A percentile compares a stretch with the other conserved stretches of the same genome.
These are phyloP conservation scores for Amphimedon queenslandica DNA, from an alignment of 37 sponge, comb jelly and placozoan genomes.

Conservation along the genomic window DNA sequence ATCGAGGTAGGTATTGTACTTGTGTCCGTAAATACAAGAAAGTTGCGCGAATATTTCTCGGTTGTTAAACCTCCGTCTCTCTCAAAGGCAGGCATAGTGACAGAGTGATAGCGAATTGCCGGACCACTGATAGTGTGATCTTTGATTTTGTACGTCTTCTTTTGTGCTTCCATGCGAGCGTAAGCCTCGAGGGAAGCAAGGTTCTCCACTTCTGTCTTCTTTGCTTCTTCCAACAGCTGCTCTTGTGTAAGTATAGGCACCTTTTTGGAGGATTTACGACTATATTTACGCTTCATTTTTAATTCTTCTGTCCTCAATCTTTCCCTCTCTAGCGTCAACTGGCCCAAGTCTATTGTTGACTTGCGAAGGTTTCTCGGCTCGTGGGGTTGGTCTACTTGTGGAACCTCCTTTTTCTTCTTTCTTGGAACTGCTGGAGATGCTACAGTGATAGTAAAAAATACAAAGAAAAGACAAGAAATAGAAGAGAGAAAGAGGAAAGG, in stretches of 20 bases:
- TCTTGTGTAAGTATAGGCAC: slow-evolving; percentile 72
- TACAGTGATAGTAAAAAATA: slow-evolving; percentile 1
- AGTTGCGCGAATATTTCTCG: slow-evolving; percentile 75
- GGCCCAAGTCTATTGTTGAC: slow-evolving; percentile 50
- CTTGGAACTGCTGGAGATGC: background rate
- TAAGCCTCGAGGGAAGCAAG: slow-evolving; percentile 85
- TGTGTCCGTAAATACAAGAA: slow-evolving; percentile 85
- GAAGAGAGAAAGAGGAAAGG: background rate
- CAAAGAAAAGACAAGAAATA: background rate
- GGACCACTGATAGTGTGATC: slow-evolving; percentile 67
- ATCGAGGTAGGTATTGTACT: slow-evolving; percentile 52
- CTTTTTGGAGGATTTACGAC: background rate
- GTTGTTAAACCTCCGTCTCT: background rate
- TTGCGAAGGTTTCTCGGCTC: slow-evolving; percentile 44
- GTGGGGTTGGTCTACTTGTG: background rate
- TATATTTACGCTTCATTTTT: slow-evolving; percentile 2
- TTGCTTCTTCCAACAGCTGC: slow-evolving; percentile 90
- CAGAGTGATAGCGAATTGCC: slow-evolving; percentile 73
- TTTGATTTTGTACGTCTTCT: slow-evolving; percentile 61
- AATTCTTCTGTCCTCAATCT: slow-evolving; percentile 46
- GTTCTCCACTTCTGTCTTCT: slow-evolving; percentile 88
- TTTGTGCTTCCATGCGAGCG: slow-evolving; percentile 82
- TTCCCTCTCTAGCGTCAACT: slow-evolving; percentile 20
- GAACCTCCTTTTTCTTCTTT: background rate
- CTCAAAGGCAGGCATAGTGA: slow-evolving; percentile 57